A percentile compares a stretch with the other conserved stretches of the same genome.
Conservation (phyloP, 2,113 vertebrate genomes). For the Brachirus orientalis region DNA sequence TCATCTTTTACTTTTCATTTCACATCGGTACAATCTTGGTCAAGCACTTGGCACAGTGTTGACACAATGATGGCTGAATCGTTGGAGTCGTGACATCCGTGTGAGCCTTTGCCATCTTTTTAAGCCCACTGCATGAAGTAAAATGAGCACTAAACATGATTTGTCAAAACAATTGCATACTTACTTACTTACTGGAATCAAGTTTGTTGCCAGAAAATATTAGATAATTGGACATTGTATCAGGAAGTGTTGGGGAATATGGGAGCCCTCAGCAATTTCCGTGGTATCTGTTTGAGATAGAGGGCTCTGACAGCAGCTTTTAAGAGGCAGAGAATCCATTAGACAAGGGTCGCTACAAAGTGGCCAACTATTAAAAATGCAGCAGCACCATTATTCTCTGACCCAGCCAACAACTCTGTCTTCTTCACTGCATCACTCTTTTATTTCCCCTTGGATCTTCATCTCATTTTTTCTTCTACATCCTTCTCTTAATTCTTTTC, state of each 20-base stretch:
- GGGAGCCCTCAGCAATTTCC: conserved; percentile 69
- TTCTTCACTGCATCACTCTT: conserved; percentile 54
- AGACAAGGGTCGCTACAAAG: conserved; percentile 82
- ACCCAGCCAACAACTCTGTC: conserved; percentile 69
- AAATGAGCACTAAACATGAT: conserved; percentile 31
- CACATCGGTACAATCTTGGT: conserved; percentile 56
- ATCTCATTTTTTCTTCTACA: conserved; percentile 23
- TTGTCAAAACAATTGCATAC: conserved; percentile 37
- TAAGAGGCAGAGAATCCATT: conserved; percentile 79
- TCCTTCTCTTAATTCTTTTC: conserved; percentile 35
- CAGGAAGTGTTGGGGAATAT: conserved; percentile 58
- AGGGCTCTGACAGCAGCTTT: conserved; percentile 74
- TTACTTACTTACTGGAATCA: conserved; percentile 42
- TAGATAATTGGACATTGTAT: conserved; percentile 47
- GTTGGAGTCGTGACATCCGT: conserved; percentile 20
- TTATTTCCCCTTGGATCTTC: conserved; percentile 61
- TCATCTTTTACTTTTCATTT: conserved; percentile 41
- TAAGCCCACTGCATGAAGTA: conserved; percentile 10
- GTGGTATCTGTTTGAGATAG: conserved; percentile 62
- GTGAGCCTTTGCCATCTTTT: conserved; percentile 11
- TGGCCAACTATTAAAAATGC: conserved; percentile 85
- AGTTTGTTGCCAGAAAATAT: conserved; percentile 56
- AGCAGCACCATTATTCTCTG: conserved; percentile 82
- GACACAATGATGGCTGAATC: conserved; percentile 39
- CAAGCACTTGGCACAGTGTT: conserved; percentile 28